Base-by-base conservation (phyloP, 2,113 vertebrate species). In the Cyprinodon variegatus region DNA sequence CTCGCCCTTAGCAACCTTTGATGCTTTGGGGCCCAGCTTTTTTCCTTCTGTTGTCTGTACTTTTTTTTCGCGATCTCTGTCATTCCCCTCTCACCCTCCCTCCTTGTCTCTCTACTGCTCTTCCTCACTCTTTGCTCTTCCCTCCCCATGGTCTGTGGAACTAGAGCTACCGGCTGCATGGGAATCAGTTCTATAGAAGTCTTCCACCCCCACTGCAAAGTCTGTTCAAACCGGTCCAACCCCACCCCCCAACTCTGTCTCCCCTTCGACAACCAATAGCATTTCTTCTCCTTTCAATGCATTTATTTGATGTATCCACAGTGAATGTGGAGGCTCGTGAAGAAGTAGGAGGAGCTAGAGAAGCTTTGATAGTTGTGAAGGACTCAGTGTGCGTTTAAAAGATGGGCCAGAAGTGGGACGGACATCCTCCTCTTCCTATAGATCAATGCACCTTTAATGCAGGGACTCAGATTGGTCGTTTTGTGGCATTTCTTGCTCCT, bases 1-100 rank as follows among this genome's bases (percentile, higher is more conserved):
- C 89, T 91, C 62, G 78, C 83, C 90, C 94, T 84, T 95, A 92
- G 94, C 93, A 95, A 94, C 94, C 94, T 94, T 94, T 94, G 93
- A 94, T 91, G 91, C 85, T 86, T 81, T 86, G 92, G 86, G 91
- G 92, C 91, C 93, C 29, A 90, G 76, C 83, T 82, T 88, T 78
- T 89, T 81, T 91, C 50, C 79, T 83, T 84, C 88, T 45, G 81
- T 83, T 90, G 84, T 86, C 83, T 81, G 67, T 3, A 7, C 57
- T 65, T 81, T 74, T 29, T 77, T 78, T 74, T 41, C 78, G 83
- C 70, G 70, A 77, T 83, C 76, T 86, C 86, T 74, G 88, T 79
- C 80, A 61, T 81, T 86, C 76, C 79, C 86, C 88, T 83, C 83
- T 57, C 57, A 65, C 82, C 86, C 88, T n/a, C 86, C 86, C 84